Percentiles rank a stretch among this genome's conserved stretches.
These are phyloP conservation scores for Rhinichthys klamathensis DNA, from an alignment of 2,113 vertebrate species.

Conservation along the genomic window DNA sequence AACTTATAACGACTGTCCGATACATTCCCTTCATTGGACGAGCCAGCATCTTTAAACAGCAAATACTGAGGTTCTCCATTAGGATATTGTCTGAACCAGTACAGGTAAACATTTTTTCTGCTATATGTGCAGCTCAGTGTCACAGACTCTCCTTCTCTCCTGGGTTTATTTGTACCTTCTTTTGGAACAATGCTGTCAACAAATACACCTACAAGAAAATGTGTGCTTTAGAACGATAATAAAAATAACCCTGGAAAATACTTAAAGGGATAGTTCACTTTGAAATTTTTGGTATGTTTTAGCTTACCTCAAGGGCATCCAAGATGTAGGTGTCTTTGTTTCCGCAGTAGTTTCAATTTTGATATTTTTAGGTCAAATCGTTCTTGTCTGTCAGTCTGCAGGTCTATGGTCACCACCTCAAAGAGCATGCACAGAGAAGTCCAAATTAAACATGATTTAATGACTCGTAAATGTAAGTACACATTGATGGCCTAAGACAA, in stretches of 20 bases:
- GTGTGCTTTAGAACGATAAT: background rate
- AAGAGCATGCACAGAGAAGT: too few relatives aligned
- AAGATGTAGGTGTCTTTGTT: too few relatives aligned
- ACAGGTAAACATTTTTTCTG: background rate
- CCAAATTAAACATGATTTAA: too few relatives aligned
- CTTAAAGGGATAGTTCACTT: too few relatives aligned
- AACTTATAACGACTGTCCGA: background rate
- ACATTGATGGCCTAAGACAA: too few relatives aligned
- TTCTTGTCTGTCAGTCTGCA: too few relatives aligned
- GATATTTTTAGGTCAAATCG: too few relatives aligned
- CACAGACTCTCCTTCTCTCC: slow-evolving; percentile 29
- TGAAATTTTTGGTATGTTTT: too few relatives aligned
- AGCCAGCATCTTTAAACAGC: background rate
- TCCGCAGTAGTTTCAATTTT: too few relatives aligned
- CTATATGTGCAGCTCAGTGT: slow-evolving; percentile 20
- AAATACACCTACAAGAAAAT: slow-evolving; percentile 1
- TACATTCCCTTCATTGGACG: background rate
- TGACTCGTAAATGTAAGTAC: too few relatives aligned
- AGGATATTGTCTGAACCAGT: slow-evolving; percentile 34
- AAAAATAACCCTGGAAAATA: background rate
- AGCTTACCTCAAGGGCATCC: too few relatives aligned
- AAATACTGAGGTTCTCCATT: slow-evolving; percentile 20
- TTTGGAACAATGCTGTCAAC: background rate
- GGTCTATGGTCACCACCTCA: too few relatives aligned
- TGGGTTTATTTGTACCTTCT: background rate